Percentiles rank a stretch among this genome's conserved stretches.
phyloP scores from a whole-genome alignment of 2,888 invertebrate species.

The Rotaria magnacalcarata region DNA sequence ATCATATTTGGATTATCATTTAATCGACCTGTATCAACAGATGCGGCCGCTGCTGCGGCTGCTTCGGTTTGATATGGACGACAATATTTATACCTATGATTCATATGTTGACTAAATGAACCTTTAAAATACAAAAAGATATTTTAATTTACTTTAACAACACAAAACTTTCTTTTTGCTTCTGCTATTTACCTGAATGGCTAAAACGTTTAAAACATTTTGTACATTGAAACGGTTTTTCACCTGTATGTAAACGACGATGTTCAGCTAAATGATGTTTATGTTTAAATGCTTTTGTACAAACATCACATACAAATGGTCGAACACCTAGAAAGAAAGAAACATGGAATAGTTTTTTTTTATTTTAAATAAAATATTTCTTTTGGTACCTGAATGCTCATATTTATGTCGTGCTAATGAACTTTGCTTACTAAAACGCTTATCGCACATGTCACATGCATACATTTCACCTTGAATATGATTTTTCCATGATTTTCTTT shows the following conservation, averaged over 20 bases:
- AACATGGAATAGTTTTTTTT: background rate
- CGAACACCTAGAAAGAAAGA: slow-evolving; percentile 72
- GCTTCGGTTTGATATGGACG: slow-evolving; percentile 39
- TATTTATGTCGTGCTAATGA: slow-evolving; percentile 97
- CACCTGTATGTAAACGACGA: slow-evolving; percentile 90
- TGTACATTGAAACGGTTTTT: slow-evolving; percentile 79
- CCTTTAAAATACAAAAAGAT: slow-evolving; percentile 57
- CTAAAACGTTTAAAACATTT: slow-evolving; percentile 98
- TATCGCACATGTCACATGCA: slow-evolving; percentile 94
- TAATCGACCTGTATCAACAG: background rate
- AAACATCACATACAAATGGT: slow-evolving; percentile 93
- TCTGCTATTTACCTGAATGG: slow-evolving; percentile 70
- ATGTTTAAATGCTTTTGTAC: slow-evolving; percentile 97
- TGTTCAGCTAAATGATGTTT: slow-evolving; percentile 99
- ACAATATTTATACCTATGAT: slow-evolving; percentile 97
- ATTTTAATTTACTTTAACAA: too few species aligned
- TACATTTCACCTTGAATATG: slow-evolving; percentile 46
- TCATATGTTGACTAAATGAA: slow-evolving; percentile 99
- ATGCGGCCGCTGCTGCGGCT: background rate
- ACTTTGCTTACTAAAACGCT: slow-evolving; percentile 96
- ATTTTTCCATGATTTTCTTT: slow-evolving; percentile 44
- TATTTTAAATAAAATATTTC: too few species aligned
- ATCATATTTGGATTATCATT: background rate
- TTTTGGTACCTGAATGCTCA: slow-evolving; percentile 85
- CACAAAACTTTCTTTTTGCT: too few species aligned